Base-by-base conservation (phyloP, 2,888 invertebrate species). In the Muscina levida region DNA sequence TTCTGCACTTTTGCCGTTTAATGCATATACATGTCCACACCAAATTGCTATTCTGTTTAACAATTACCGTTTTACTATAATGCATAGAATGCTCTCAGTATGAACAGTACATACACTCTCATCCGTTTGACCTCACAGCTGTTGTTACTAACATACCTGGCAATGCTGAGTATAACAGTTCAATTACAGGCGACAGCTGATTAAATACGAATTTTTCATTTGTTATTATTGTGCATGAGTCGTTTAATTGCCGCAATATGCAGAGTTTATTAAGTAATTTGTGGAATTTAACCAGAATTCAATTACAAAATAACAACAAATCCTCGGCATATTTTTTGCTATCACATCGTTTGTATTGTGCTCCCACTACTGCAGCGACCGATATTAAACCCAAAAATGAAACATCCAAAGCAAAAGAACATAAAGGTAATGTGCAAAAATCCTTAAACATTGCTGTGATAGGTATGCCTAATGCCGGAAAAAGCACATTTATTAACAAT, bases 401-500 rank as follows among this genome's bases (percentile, higher is more conserved):
- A 11, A 4, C 8, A n/a, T 1, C 4, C 13, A 6, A 57, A 37
- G 37, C 42, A 37, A 13, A 57, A 1, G 44, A 57, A 8, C 59
- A 62, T 6, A 19, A 44, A 3, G 1, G 42, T 10, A 6, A 8
- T 0, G 53, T 53, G 10, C 85, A 89, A 70, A 85, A 85, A 62
- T 84, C 87, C 0, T 81, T 89, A 13, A 85, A 88, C 48, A 94
- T 97, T 26, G 96, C 98, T 6, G 94, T 99, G 22, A 93, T 99
- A 83, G 99, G 99, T 1, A 92, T 95, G 13, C 98, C 99, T 2
- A 99, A 99, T 92, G 95, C 95, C 66, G 99, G 99, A 31, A 99
- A 99, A 90, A 98, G 98, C 88, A 98, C 98, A 0, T 92, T 99
- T 37, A 95, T 98, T 37, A 99, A 99, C 91, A 93, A 93, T 86